Percentiles rank a stretch among this genome's conserved stretches.
Evolutionary conservation across 1,140 invertebrate species (phyloP).

Genomic region (Drosophila arawakana): DNA sequence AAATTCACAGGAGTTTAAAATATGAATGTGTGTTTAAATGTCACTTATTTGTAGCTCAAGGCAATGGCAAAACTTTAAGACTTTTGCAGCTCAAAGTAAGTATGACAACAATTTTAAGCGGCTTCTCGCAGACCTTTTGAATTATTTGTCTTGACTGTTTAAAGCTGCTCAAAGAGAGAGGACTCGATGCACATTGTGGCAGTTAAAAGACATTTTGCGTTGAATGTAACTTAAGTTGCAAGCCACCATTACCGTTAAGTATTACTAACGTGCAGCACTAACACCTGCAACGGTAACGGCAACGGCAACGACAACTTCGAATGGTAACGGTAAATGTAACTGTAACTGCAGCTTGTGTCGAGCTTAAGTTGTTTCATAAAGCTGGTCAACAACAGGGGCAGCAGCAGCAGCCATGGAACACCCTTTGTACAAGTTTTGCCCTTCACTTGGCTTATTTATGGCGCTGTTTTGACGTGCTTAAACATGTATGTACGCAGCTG

Average conservation of each 20-base stretch:
- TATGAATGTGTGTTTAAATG: no score
- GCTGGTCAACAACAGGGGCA: neutral
- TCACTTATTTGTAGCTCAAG: no score
- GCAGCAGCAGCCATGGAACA: neutral
- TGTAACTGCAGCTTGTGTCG: conserved; percentile 7
- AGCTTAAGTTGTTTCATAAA: conserved; percentile 34
- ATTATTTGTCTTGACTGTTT: conserved; percentile 9
- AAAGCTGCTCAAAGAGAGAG: neutral
- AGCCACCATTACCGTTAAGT: conserved; percentile 40
- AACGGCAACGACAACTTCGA: neutral
- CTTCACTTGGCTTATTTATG: conserved; percentile 69
- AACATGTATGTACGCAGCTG: conserved; percentile 47
- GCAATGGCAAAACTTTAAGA: neutral
- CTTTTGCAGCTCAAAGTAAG: neutral
- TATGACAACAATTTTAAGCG: conserved; percentile 7
- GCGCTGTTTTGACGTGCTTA: conserved; percentile 75
- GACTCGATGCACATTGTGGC: conserved; percentile 23
- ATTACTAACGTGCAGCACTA: conserved; percentile 35
- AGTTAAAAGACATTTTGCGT: conserved; percentile 39
- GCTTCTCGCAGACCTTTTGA: neutral
- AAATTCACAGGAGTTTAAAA: no score
- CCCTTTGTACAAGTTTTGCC: neutral
- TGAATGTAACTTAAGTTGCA: conserved; percentile 41
- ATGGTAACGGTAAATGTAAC: neutral
- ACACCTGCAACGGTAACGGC: conserved; percentile 3